These are phyloP conservation scores for Sebastes jordani DNA, from an alignment of 2,797 vertebrate genomes.

Conservation along the genomic window DNA sequence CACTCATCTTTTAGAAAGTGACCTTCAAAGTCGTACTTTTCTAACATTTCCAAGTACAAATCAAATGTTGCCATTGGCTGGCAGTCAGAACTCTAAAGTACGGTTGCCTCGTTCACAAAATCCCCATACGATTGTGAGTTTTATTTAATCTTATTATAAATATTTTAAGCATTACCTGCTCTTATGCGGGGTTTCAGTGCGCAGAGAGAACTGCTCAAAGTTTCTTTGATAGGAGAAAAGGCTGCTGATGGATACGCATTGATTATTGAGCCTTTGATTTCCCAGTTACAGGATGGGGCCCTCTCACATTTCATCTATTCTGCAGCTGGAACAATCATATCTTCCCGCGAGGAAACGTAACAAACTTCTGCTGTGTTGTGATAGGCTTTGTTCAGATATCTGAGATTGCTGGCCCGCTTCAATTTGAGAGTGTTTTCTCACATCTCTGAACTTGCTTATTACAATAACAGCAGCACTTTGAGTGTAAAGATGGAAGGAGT, in stretches of 20 bases:
- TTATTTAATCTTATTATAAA: neutral
- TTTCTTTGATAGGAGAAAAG: neutral
- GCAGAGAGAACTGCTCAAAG: neutral
- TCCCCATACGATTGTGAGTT: neutral
- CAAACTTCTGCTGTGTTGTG: neutral
- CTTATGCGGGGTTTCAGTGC: neutral
- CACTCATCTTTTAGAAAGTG: constrained; percentile 11
- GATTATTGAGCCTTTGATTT: neutral
- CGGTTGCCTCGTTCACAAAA: neutral
- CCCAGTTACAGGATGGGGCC: neutral
- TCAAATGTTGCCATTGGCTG: neutral
- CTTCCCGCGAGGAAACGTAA: neutral
- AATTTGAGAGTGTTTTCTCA: neutral
- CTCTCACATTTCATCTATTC: neutral
- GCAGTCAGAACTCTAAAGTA: neutral
- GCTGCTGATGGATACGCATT: neutral
- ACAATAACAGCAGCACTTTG: constrained; percentile 5
- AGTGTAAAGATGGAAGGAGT: constrained; percentile 1
- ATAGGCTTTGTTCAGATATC: neutral
- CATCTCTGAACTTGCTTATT: constrained; percentile 1
- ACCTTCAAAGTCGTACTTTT: constrained; percentile 20
- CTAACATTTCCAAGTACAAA: neutral
- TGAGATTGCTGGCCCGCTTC: neutral
- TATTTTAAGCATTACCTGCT: neutral
- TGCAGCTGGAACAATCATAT: neutral